Base-by-base conservation (phyloP, 2,797 vertebrate species). In the Anguilla anguilla region DNA sequence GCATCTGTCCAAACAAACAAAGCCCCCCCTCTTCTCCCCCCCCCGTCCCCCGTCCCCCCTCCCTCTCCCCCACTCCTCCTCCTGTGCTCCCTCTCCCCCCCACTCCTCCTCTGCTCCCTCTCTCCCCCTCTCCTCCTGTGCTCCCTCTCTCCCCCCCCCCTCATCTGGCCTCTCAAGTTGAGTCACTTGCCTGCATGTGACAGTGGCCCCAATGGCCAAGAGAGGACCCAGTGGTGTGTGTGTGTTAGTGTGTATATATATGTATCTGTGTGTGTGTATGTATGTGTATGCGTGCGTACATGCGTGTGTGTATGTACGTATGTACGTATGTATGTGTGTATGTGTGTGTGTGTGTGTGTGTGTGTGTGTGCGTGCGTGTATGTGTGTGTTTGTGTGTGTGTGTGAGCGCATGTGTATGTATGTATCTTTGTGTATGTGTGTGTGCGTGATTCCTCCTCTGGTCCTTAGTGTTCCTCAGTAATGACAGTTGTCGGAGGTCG, bases 1-100 rank as follows among this genome's bases (percentile, higher is more conserved):
- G 96, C 97, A 97, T 98, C 97, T 97, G 97, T 97, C 97, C 94
- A 96, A 97, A 97, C 97, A 98, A 97, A 98, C 96, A 97, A 97
- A 95, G 91, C 91, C 89, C 91, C 89, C 86, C 81, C 72, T n/a
- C 86, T 85, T 61, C 43, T 90, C 84, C 79, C 84, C 85, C 92
- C 88, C 93, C 90, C 93, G 93, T 91, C 93, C 93, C 86, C 90
- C 91, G 91, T 90, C 84, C 91, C 88, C 31, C 89, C 90, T 91
- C 91, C 88, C 86, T 90, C 87, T 90, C 90, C 83, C 88, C 88
- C 86, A 67, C 87, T 88, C 90, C 90, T 86, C 89, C 13, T 17
- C 91, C 90, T 89, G 72, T 39, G 87, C 90, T 90, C 83, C 88
- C 88, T 87, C 67, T 87, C 88, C 90, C 90, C 86, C 90, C 90